Conservation (phyloP, 2,797 vertebrate species). For the Crocodylus rhombifer region DNA sequence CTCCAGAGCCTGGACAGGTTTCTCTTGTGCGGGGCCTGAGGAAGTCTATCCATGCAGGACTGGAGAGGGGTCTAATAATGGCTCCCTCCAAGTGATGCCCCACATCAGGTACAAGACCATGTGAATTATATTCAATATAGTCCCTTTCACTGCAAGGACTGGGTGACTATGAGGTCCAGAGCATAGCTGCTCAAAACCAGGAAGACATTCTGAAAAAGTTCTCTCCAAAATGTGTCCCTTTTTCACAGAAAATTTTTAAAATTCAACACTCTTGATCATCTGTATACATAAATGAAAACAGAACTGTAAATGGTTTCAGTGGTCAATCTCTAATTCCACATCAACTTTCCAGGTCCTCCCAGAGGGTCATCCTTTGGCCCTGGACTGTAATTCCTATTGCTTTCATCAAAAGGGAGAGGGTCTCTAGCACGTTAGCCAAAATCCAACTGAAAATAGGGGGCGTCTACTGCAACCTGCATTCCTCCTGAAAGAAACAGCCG, state of each 20-base stretch:
- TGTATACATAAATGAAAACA: too few relatives aligned
- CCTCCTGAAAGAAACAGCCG: not conserved
- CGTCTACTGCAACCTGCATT: not conserved
- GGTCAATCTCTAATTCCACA: rapidly evolving
- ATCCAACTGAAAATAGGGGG: not conserved
- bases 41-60: not conserved
- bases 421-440: not conserved
- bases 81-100: not conserved
- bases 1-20: not conserved
- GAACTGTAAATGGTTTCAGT: too few relatives aligned
- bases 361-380: not conserved
- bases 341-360: not conserved
- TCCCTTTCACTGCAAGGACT: not conserved
- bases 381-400: not conserved
- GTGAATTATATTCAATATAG: not conserved
- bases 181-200: not conserved
- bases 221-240: not conserved
- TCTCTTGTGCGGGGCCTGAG: not conserved
- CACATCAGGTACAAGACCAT: too few relatives aligned
- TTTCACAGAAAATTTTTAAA: too few relatives aligned
- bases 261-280: not conserved
- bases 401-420: not conserved
- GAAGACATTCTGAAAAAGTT: rapidly evolving
- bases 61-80: not conserved
- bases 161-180: not conserved